Base-by-base conservation (phyloP, 2,888 invertebrate genomes). In the Deilephila porcellus region DNA sequence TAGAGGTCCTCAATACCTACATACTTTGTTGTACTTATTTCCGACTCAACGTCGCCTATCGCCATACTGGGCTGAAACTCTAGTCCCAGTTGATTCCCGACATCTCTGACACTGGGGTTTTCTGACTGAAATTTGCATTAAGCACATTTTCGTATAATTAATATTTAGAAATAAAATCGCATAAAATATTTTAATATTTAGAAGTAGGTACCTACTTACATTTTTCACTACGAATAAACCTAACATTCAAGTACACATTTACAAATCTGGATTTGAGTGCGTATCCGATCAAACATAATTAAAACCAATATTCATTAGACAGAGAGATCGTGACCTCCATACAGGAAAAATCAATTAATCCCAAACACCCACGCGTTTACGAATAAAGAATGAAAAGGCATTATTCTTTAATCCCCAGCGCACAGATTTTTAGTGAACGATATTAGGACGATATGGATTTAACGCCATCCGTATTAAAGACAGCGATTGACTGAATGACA, bases 321-420 rank as follows among this genome's bases (percentile, higher is more conserved):
- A 52, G 25, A 52, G 52, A 52, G 45, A 25, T 52, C 52, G 7
- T 52, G 52, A 67, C 67, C 25, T 52, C 67, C 45, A 17, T 25
- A 52, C 37, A 20, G 64, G 62, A 63, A 67, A 67, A 67, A 67
- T 67, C 67, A 67, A 67, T 67, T 67, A 67, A 67, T 52, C 67
- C 64, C 20, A 14, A 67, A 45, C 34, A 52, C 67, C 67, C 52
- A 67, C 67, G 52, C 45, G 67, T 52, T 67, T 7, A 45, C 67
- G 67, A 67, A 67, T 67, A 52, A 67, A 67, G 52, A 67, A 67
- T 52, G 52, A 25, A 67, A 67, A 52, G 25, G 52, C 67, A 45
- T 45, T 45, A 52, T 67, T 67, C 67, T 64, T 67, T 67, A 25
- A 52, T 67, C 52, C 29, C 52, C 5, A 52, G 45, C 45, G 14